Evolutionary conservation across 2,888 invertebrate species (phyloP), one percentile per base, ranked within the genome.

Genomic region (Empis livida): DNA sequence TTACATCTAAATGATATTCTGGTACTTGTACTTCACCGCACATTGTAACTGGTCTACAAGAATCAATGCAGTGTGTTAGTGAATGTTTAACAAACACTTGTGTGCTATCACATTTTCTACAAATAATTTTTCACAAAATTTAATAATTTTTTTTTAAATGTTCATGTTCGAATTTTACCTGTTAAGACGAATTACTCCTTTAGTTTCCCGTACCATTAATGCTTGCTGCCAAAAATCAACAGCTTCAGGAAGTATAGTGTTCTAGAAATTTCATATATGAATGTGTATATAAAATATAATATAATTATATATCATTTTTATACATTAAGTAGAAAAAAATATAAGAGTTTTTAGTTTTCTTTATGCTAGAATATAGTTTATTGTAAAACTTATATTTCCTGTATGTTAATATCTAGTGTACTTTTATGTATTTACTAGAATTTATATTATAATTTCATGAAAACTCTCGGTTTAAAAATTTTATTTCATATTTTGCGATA

Each of bases 21-120:
- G 97, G 97, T 6, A 99, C 94, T 56, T 76, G 75, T 3, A 95
- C 92, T 67, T 99, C 97, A 0, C 99, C 99, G 67, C 99, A 99
- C 79, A 88, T 87, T 0, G 97, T 97, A 50, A 78, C 78, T 2
- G 76, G 68, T 57, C 82, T 85, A 67, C 93, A 93, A 0, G 78
- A 73, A 58, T 87, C 83, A 54, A 90, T 89, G 64, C 96, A 96
- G 63, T 92, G 90, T 0, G 89, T 87, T 56, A 82, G 73, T 0
- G 84, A 84, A 51, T 84, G 83, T 57, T 85, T 80, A 39, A 90
- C 87, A 65, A 88, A 89, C 14, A 94, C 85, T 64, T 91, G 88
- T 3, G 86, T 82, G 49, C 87, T 87, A 41, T 85, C 84, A 63
- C 92, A 93, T 74, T 90, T 90, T 59, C 92, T 90, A 73, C 1